Conservation (phyloP, 2,797 vertebrate genomes). For the Tinamus major region DNA sequence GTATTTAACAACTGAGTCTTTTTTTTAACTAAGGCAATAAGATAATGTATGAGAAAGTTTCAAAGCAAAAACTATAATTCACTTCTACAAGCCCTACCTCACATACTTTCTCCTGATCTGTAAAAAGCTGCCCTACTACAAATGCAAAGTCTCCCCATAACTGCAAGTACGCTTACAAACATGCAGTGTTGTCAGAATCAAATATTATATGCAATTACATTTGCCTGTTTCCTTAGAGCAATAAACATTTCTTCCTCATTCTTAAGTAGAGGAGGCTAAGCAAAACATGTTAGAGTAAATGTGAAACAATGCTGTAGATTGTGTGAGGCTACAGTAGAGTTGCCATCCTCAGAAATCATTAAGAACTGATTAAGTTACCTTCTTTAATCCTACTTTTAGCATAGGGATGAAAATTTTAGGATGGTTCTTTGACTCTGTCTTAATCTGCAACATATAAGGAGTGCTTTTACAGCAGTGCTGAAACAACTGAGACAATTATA, state of each 20-base stretch:
- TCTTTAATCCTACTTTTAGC: neutral
- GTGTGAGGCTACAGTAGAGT: neutral
- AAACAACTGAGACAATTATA: neutral
- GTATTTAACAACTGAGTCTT: neutral
- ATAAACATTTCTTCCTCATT: neutral
- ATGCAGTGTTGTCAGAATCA: neutral
- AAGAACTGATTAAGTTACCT: neutral
- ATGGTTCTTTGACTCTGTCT: neutral
- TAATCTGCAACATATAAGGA: neutral
- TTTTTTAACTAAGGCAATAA: neutral
- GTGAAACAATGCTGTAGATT: neutral
- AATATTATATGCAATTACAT: neutral
- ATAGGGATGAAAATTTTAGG: neutral
- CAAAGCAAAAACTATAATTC: neutral
- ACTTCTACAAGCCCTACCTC: neutral
- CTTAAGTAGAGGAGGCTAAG: neutral
- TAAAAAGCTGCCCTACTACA: neutral
- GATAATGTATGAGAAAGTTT: neutral
- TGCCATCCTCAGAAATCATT: neutral
- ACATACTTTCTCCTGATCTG: neutral
- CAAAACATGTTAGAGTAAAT: neutral
- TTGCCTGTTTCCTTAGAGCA: neutral
- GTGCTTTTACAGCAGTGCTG: neutral
- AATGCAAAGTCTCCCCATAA: neutral
- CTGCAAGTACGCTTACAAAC: neutral